These are phyloP conservation scores for Thaumetopoea pityocampa DNA, from an alignment of 1,140 invertebrate genomes.

Conservation along the genomic window DNA sequence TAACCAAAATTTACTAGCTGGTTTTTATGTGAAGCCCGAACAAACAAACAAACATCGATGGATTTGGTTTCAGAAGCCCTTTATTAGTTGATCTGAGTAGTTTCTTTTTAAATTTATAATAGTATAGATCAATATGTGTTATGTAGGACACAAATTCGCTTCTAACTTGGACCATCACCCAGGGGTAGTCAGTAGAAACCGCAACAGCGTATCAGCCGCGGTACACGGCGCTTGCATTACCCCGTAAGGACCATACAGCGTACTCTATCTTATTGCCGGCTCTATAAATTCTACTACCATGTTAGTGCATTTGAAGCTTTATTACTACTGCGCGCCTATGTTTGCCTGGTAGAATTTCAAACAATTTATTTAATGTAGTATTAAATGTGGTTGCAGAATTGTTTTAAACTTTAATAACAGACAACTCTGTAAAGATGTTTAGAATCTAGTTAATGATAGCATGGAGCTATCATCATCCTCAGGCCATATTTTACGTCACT, in stretches of 20 bases:
- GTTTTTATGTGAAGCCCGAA: too few species aligned
- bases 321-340: constrained; percentile 37
- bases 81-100: too few species aligned
- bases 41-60: too few species aligned
- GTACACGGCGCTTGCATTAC: constrained; percentile 48
- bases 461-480: too few species aligned
- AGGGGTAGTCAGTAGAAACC: constrained; percentile 45
- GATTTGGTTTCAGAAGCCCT: too few species aligned
- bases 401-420: too few species aligned
- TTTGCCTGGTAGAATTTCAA: constrained; percentile 25
- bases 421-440: too few species aligned
- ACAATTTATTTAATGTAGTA: constrained; percentile 21
- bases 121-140: not conserved
- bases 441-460: too few species aligned
- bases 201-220: constrained; percentile 48
- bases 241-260: constrained; percentile 35
- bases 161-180: constrained; percentile 18
- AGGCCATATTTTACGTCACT: too few species aligned
- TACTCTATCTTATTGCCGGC: constrained; percentile 34
- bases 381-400: too few species aligned
- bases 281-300: constrained; percentile 48
- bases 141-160: constrained; percentile 1
- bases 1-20: too few species aligned
- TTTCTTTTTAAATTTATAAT: not conserved
- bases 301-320: constrained; percentile 33